phyloP scores from a whole-genome alignment of 2,113 vertebrate species.

The Podocnemis expansa region DNA sequence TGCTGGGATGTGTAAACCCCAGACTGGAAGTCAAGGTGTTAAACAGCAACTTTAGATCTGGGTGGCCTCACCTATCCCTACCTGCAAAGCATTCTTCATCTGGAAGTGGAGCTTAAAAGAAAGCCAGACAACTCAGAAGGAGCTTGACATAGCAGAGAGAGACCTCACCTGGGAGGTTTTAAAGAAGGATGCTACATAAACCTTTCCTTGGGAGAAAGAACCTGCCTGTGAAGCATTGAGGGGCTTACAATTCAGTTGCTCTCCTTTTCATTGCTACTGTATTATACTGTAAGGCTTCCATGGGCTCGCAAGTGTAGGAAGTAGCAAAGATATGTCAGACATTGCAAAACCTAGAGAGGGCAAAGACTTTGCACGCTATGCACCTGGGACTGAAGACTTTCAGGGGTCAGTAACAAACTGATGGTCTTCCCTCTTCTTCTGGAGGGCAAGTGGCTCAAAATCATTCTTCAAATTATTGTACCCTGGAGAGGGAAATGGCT shows the following conservation, averaged over 20 bases:
- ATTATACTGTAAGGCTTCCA: background rate
- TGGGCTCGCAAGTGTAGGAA: background rate
- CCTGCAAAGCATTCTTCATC: background rate
- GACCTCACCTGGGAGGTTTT: background rate
- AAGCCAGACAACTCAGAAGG: background rate
- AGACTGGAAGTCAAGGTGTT: background rate
- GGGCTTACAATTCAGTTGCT: background rate
- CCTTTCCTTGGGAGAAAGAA: background rate
- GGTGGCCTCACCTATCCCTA: background rate
- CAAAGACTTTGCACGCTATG: background rate
- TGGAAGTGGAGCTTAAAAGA: background rate
- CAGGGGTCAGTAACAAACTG: background rate
- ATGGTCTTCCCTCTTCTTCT: background rate
- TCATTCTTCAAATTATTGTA: background rate
- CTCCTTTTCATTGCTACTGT: background rate
- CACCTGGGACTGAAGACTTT: background rate
- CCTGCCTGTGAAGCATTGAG: background rate
- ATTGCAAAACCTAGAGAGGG: background rate
- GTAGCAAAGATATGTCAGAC: background rate
- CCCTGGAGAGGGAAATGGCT: background rate
- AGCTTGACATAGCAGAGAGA: background rate
- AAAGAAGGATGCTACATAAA: background rate
- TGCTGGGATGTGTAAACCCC: background rate
- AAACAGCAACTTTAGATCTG: background rate
- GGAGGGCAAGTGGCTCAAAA: background rate